phyloP scores from a whole-genome alignment of 2,113 vertebrate species.

The Scatophagus argus region DNA sequence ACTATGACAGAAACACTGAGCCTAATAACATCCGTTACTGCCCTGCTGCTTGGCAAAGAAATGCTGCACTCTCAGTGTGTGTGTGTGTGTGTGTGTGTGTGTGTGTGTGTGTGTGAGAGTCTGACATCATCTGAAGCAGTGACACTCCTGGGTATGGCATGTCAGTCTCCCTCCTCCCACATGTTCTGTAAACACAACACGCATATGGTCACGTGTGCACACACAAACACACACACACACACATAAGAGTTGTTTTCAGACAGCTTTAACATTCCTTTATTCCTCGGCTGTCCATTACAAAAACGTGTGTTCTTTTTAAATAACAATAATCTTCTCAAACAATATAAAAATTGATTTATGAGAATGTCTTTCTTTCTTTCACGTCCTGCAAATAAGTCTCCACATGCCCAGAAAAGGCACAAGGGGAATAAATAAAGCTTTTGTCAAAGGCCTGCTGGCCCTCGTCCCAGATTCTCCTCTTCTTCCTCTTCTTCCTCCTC shows the following conservation, averaged over 20 bases:
- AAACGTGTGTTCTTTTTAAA: constrained; percentile 64
- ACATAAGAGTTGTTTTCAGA: constrained; percentile 44
- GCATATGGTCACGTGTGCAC: constrained; percentile 5
- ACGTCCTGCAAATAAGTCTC: constrained; percentile 35
- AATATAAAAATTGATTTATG: constrained; percentile 45
- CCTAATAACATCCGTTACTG: constrained; percentile 13
- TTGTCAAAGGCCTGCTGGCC: constrained; percentile 41
- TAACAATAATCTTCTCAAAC: constrained; percentile 44
- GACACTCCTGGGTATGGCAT: constrained; percentile 35
- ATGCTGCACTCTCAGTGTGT: constrained; percentile 3
- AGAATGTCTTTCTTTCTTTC: constrained; percentile 20
- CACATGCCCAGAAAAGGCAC: constrained; percentile 42
- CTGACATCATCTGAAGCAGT: constrained; percentile 49
- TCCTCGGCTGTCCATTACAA: constrained; percentile 53
- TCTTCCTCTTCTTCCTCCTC: constrained; percentile 20
- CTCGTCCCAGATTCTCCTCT: constrained; percentile 41
- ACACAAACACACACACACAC: constrained; percentile 23
- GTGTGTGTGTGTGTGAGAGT: constrained; percentile 1
- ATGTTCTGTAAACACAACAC: background rate
- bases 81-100: constrained; percentile 9
- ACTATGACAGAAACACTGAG: constrained; percentile 27
- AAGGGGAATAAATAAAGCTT: constrained; percentile 73
- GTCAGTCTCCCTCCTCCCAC: constrained; percentile 32
- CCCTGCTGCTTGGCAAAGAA: constrained; percentile 11
- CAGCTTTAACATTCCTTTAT: constrained; percentile 69